phyloP scores from a whole-genome alignment of 1,140 invertebrate genomes.

The Lamellibrachia luymesi region DNA sequence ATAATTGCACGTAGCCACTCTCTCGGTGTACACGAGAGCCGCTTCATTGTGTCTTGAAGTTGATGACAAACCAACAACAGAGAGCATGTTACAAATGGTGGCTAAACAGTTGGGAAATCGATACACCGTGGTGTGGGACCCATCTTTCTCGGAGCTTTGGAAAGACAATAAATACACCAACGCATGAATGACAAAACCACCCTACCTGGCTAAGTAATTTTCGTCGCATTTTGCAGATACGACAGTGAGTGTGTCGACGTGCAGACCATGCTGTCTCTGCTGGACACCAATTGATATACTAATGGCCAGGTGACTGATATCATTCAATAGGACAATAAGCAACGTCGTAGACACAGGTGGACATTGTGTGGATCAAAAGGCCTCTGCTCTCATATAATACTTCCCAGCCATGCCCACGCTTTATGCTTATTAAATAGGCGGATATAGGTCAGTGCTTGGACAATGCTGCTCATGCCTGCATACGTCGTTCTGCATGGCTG shows the following conservation, averaged over 20 bases:
- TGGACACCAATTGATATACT: neutral
- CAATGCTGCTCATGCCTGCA: neutral
- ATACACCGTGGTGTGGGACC: neutral
- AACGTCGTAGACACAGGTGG: neutral
- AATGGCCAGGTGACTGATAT: neutral
- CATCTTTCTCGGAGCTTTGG: neutral
- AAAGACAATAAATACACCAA: neutral
- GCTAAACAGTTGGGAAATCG: neutral
- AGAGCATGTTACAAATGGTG: neutral
- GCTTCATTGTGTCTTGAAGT: neutral
- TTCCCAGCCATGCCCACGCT: neutral
- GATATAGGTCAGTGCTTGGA: neutral
- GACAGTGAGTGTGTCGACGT: neutral
- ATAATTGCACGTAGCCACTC: neutral
- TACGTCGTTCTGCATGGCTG: neutral
- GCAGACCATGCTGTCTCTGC: neutral
- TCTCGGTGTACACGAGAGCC: neutral
- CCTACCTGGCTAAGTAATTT: neutral
- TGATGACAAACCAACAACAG: neutral
- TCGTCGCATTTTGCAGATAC: neutral
- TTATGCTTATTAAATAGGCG: neutral
- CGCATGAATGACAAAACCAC: neutral
- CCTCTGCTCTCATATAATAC: neutral
- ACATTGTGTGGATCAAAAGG: neutral
- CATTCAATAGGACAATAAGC: neutral